Evolutionary conservation across 1,140 invertebrate species (phyloP), one percentile per base, ranked within the genome.

Genomic region (Drosophila ohnishii): DNA sequence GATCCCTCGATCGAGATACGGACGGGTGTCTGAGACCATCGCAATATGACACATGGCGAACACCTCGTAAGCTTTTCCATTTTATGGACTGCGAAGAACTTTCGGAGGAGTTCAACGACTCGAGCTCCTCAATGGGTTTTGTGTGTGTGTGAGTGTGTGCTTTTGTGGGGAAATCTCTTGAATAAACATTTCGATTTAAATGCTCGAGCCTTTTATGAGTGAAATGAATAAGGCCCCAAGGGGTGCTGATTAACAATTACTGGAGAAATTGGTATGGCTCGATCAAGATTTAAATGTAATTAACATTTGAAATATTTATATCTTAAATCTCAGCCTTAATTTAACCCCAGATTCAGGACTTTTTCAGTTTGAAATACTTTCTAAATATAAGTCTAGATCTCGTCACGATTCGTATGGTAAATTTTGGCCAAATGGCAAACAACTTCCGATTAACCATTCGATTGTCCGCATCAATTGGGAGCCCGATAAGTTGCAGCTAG

Each of bases 41-140:
- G 55, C 53, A 75, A 75, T 75, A 75, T 75, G 73, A 75, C 73
- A 75, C 73, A 75, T 75, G 63, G 48, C 61, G 9, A 74, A 75
- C 73, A 75, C 73, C 73, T 75, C 72, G 72, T 75, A 66, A 75
- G 73, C 40, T 75, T 55, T 66, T 64, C 61, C 55, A 30, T 75
- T 75, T 75, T 67, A 75, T 75, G 72, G 63, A 55, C 72, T 75
- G 72, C 63, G 48, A 75, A 67, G 72, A 75, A 75, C 62, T 75
- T 60, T 75, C 37, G 5, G 3, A 32, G 71, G 16, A 57, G 48
- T 62, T 75, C 72, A 75, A 37, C 35, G 72, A 75, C 70, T 74
- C 14, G 11, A 7, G 16, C 5, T 13, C 22, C 25, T 55, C 32
- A 28, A 60, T 60, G 60, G 35, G 55, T 7, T 30, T 37, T 30